phyloP scores from a whole-genome alignment of 2,888 invertebrate species.

The Ecliptopera silaceata region DNA sequence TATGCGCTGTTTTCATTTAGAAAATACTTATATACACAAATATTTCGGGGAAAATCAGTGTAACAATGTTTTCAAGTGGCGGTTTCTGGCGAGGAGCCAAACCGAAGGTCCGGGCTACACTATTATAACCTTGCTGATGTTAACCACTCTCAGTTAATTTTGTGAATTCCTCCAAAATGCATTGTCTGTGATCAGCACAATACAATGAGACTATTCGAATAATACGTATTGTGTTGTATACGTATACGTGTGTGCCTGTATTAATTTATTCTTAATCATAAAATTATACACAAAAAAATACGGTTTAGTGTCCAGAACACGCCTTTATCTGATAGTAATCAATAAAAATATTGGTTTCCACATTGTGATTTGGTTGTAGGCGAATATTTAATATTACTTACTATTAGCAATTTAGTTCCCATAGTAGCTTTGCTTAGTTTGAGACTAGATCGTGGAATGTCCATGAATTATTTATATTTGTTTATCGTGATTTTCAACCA shows the following conservation, averaged over 20 bases:
- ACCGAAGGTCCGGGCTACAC: conserved; percentile 24
- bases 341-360: too few species aligned
- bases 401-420: too few species aligned
- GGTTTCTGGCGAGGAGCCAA: conserved; percentile 57
- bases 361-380: too few species aligned
- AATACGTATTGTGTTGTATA: background rate
- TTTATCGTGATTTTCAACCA: conserved; percentile 4
- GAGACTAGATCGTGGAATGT: too few species aligned
- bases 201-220: conserved; percentile 1
- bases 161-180: conserved; percentile 21
- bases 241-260: too few species aligned
- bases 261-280: background rate
- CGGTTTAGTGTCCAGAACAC: too few species aligned
- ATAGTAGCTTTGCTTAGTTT: too few species aligned
- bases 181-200: conserved; percentile 6
- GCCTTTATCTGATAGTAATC: too few species aligned
- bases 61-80: conserved; percentile 50
- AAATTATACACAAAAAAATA: too few species aligned
- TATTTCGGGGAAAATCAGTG: conserved; percentile 49
- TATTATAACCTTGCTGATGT: conserved; percentile 30
- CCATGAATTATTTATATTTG: too few species aligned
- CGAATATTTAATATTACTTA: too few species aligned
- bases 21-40: conserved; percentile 44
- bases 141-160: conserved; percentile 22
- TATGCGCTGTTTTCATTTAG: conserved; percentile 4